Conservation (phyloP, 1,140 invertebrate genomes). For the Neodiprion fabricii region DNA sequence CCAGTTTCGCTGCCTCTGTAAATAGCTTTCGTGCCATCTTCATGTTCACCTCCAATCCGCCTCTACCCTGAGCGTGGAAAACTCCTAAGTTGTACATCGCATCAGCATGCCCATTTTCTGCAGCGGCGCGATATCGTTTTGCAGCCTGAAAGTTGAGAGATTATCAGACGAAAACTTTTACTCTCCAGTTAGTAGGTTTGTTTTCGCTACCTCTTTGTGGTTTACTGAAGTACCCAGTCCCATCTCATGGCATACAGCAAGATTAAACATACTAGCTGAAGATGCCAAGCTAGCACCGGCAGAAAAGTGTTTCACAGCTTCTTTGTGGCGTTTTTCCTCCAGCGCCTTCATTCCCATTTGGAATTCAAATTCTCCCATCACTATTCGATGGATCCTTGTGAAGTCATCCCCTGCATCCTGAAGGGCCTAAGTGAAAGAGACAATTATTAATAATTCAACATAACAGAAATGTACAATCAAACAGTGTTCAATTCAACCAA, state of each 20-base stretch:
- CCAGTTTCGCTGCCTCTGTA: constrained; percentile 64
- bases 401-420: constrained; percentile 43
- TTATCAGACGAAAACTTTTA: not conserved
- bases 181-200: not conserved
- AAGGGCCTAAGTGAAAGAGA: constrained; percentile 36
- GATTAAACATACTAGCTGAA: constrained; percentile 66
- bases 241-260: constrained; percentile 68
- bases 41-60: constrained; percentile 59
- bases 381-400: constrained; percentile 35
- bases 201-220: constrained; percentile 60
- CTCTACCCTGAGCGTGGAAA: constrained; percentile 69
- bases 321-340: constrained; percentile 45
- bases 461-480: too few relatives aligned
- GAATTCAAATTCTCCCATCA: constrained; percentile 54
- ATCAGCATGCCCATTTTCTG: constrained; percentile 64
- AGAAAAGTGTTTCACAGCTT: constrained; percentile 57
- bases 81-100: constrained; percentile 71
- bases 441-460: not conserved
- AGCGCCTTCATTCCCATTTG: constrained; percentile 51
- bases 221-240: constrained; percentile 66
- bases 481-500: not conserved
- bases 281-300: constrained; percentile 64
- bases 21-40: constrained; percentile 61
- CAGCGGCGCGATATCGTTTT: constrained; percentile 65
- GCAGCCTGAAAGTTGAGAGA: constrained; percentile 61